Evolutionary conservation across 2,888 invertebrate genomes (phyloP), one percentile per base, ranked within the genome.

Genomic region (Branchipolynoe longqiensis): DNA sequence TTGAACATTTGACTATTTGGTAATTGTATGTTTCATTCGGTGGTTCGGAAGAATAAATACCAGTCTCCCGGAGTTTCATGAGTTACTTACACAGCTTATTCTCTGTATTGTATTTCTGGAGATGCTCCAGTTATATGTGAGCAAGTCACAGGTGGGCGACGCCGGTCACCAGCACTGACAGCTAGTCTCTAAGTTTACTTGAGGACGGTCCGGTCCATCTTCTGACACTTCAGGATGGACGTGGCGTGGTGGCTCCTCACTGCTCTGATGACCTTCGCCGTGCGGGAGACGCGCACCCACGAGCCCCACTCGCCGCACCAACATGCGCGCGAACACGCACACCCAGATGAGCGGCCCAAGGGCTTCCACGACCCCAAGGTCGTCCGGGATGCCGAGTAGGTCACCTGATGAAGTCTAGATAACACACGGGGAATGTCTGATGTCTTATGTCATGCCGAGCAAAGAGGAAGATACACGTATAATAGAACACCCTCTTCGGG

Each of bases 361-460:
- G 83, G 83, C 31, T 64, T 83, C 41, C 83, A 83, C 31, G 83
- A 83, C n/a, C 62, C 62, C 12, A 64, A 64, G 36, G 64, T 83
- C 18, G 83, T 83, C 4, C 83, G 69, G 18, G 83, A 83, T 48
- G 48, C 83, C n/a, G 83, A 83, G 83, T 83, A 83, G 22, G 83
- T 56, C 1, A 56, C 56, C 56, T 14, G 25, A 2, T 3, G n/a
- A n/a, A n/a, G n/a, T n/a, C n/a, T n/a, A n/a, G n/a, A n/a, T n/a
- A n/a, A n/a, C n/a, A n/a, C n/a, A n/a, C n/a, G n/a, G n/a, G n/a
- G n/a, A n/a, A n/a, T n/a, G n/a, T n/a, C n/a, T n/a, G n/a, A n/a
- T n/a, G n/a, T n/a, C n/a, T n/a, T n/a, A n/a, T n/a, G n/a, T n/a
- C n/a, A n/a, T n/a, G n/a, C n/a, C n/a, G n/a, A n/a, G n/a, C n/a